phyloP scores from a whole-genome alignment of 2,797 vertebrate genomes.

The Adrianichthys oophorus region DNA sequence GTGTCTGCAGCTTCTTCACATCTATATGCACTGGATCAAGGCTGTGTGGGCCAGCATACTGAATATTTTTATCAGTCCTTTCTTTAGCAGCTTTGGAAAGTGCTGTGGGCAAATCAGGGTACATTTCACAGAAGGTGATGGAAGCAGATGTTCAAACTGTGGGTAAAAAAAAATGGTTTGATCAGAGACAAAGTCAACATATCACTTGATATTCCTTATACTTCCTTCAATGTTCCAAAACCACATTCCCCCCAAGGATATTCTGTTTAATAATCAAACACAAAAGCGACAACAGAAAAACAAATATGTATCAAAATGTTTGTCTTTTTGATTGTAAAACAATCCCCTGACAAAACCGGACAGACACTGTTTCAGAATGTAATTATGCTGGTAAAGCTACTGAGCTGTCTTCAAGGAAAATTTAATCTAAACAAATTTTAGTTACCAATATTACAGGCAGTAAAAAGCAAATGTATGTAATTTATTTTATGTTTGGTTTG shows the following conservation, averaged over 20 bases:
- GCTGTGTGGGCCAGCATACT: constrained; percentile 64
- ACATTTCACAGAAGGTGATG: constrained; percentile 31
- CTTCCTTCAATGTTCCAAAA: too few relatives aligned
- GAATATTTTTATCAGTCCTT: constrained; percentile 55
- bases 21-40: constrained; percentile 69
- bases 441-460: background rate
- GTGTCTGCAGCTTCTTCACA: constrained; percentile 62
- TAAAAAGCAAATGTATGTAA: background rate
- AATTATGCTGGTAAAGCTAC: background rate
- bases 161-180: background rate
- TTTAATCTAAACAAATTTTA: background rate
- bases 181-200: background rate
- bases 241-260: too few relatives aligned
- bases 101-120: constrained; percentile 55
- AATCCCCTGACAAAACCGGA: background rate
- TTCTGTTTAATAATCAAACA: too few relatives aligned
- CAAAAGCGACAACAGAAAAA: too few relatives aligned
- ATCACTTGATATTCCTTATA: background rate
- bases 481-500: background rate
- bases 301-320: too few relatives aligned
- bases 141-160: constrained; percentile 3
- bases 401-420: background rate
- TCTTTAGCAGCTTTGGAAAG: constrained; percentile 58
- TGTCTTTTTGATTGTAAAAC: too few relatives aligned
- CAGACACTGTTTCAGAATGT: background rate